Evolutionary conservation across 2,797 vertebrate species (phyloP), one percentile per base, ranked within the genome.

Genomic region (Eremophila alpestris): DNA sequence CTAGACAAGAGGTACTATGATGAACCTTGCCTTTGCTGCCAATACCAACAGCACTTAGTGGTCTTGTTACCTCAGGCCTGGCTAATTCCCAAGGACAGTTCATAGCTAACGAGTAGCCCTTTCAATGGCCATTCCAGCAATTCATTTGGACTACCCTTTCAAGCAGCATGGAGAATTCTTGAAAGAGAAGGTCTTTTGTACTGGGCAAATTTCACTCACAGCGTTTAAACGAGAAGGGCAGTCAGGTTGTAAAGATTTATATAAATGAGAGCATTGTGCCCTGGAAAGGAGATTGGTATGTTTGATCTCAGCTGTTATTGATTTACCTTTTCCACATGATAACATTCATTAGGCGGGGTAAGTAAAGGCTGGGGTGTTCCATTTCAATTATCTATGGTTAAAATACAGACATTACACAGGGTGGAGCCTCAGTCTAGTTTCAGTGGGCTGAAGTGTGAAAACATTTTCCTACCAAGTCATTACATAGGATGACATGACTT

Each of bases 311-410:
- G 93, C 90, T 73, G 83, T 97, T 97, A 96, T 80, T 97, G 97
- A 97, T 98, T 97, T 98, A 97, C 96, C 96, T 97, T 97, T 97
- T 97, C 94, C 95, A 96, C 87, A 75, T 2, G 94, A 97, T 97
- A 97, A 96, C 97, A 95, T 97, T 97, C 97, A 97, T 97, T 96
- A 97, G 80, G 89, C 90, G 79, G 96, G 87, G 89, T 96, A 97
- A 97, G 96, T 89, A 92, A 96, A 96, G 58, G 85, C 77, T 93
- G 88, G 62, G 95, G 89, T 90, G 95, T 96, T 96, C 88, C 85
- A 93, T 96, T 97, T 96, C 95, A 93, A 83, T 93, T 97, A 96
- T 96, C 95, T 89, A 75, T 94, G 80, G 95, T 93, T 93, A 92
- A 96, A 97, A 95, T 82, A 78, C 55, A 95, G 94, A 83, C 92